Evolutionary conservation across 2,888 invertebrate genomes (phyloP).

Genomic region (Micropterix aruncella): DNA sequence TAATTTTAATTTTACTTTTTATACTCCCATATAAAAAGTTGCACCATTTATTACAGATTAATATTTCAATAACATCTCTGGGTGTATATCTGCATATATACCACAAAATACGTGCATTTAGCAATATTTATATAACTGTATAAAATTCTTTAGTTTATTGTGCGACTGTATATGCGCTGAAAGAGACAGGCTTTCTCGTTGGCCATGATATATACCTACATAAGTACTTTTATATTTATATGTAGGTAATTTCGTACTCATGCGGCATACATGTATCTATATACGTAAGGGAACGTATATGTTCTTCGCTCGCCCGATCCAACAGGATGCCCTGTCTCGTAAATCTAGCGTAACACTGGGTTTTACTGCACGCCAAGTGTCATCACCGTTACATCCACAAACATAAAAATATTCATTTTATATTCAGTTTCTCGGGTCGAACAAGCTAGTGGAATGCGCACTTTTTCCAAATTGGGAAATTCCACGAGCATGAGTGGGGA

Average conservation of each 20-base stretch:
- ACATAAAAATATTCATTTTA: neutral
- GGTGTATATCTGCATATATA: no score
- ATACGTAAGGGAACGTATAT: neutral
- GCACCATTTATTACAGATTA: no score
- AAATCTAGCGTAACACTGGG: neutral
- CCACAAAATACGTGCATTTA: no score
- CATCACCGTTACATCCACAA: neutral
- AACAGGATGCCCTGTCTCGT: neutral
- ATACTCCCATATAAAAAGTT: no score
- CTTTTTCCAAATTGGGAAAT: no score
- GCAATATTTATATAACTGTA: no score
- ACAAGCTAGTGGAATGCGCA: neutral
- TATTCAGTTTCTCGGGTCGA: neutral
- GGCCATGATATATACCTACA: neutral
- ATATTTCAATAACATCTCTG: no score
- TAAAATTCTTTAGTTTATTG: no score
- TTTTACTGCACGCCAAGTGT: neutral
- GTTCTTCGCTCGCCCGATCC: neutral
- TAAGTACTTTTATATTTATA: neutral
- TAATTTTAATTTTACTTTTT: no score
- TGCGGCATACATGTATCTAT: neutral
- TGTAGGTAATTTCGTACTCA: neutral
- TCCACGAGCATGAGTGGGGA: no score
- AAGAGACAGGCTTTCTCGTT: neutral
- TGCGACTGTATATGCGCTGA: neutral